Evolutionary conservation across 1,140 invertebrate species (phyloP).

Genomic region (Laodelphax striatellus): DNA sequence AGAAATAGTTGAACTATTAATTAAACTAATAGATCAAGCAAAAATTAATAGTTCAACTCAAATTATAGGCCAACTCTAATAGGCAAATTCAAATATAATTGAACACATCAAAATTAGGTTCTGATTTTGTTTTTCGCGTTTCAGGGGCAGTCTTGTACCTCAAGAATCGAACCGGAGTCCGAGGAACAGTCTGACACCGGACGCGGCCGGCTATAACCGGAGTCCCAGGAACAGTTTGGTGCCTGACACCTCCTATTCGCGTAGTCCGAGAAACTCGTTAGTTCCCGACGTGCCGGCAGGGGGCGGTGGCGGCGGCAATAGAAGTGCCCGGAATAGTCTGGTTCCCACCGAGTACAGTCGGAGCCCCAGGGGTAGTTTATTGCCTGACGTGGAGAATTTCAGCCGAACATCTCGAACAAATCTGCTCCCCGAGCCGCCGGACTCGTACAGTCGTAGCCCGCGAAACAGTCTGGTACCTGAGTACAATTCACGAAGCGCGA

Average conservation of each 20-base stretch:
- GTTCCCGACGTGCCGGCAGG: slow-evolving; percentile 36
- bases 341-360: slow-evolving; percentile 34
- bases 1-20: too few relatives aligned
- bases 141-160: slow-evolving; percentile 40
- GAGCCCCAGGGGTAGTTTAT: slow-evolving; percentile 32
- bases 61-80: too few relatives aligned
- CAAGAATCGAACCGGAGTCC: slow-evolving; percentile 36
- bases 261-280: slow-evolving; percentile 48
- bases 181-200: slow-evolving; percentile 46
- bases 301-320: slow-evolving; percentile 27
- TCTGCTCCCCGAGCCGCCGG: slow-evolving; percentile 39
- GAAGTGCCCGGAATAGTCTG: slow-evolving; percentile 32
- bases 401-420: slow-evolving; percentile 32
- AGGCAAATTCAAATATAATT: too few relatives aligned
- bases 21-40: too few relatives aligned
- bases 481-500: slow-evolving; percentile 37
- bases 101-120: too few relatives aligned
- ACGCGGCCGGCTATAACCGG: slow-evolving; percentile 17
- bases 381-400: slow-evolving; percentile 26
- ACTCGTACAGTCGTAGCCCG: slow-evolving; percentile 47
- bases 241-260: slow-evolving; percentile 33
- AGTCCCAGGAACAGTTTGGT: slow-evolving; percentile 36
- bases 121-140: not conserved
- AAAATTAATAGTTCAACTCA: too few relatives aligned
- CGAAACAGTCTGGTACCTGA: slow-evolving; percentile 49